phyloP scores from a whole-genome alignment of 2,113 vertebrate genomes.

The Eubucco bourcierii region DNA sequence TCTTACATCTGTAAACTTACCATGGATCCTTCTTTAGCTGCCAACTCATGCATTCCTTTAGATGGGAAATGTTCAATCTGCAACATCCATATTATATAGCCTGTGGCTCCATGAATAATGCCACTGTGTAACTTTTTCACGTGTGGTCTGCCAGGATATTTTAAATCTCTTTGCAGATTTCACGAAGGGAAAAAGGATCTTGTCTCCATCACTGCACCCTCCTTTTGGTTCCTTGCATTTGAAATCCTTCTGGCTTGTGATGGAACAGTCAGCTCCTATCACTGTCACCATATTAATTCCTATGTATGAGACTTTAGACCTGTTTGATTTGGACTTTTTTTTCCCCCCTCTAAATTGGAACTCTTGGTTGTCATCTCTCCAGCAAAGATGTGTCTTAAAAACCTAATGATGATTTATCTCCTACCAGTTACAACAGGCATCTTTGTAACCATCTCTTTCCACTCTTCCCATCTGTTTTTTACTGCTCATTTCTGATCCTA shows the following conservation, averaged over 20 bases:
- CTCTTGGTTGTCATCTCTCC: not conserved
- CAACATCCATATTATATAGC: not conserved
- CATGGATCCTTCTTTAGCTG: not conserved
- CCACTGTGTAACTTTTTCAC: not conserved
- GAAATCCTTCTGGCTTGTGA: not conserved
- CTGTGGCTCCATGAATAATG: conserved; percentile 34
- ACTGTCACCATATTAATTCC: not conserved
- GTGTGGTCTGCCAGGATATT: conserved; percentile 24
- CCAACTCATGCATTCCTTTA: conserved; percentile 6
- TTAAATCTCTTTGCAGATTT: not conserved
- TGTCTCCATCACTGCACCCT: not conserved
- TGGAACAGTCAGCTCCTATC: not conserved
- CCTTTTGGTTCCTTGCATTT: not conserved
- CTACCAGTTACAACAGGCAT: not conserved
- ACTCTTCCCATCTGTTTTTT: not conserved
- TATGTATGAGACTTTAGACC: not conserved
- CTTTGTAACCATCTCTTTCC: not conserved
- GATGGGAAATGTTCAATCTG: conserved; percentile 19
- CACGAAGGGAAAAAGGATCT: not conserved
- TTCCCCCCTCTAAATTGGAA: not conserved
- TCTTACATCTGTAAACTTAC: not conserved
- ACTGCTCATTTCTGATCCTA: not conserved
- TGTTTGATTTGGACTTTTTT: not conserved
- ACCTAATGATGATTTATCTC: not conserved
- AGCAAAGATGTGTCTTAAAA: not conserved